Evolutionary conservation across 2,888 invertebrate genomes (phyloP), one percentile per base, ranked within the genome.

Genomic region (Apodemia duryi): DNA sequence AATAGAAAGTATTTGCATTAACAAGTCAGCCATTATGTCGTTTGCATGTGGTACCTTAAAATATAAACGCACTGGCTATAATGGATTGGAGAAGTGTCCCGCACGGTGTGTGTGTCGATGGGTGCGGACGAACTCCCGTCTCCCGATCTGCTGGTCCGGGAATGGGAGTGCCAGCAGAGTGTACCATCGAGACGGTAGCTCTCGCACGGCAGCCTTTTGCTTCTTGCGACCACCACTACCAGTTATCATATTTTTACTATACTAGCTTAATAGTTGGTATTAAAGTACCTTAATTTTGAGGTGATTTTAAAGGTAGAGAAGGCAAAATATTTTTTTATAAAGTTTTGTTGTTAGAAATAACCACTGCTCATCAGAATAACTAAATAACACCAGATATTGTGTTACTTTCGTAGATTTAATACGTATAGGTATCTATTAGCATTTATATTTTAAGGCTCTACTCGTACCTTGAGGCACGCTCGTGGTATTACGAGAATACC

Each of bases 61-160:
- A 84, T 78, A 82, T 78, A 80, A 86, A 87, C 86, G 85, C 86
- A 86, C 73, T 75, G 82, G 88, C 93, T 94, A 95, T 88, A 94
- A 93, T 67, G 96, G 96, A 89, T 96, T 96, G 92, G 97, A 97
- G 94, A 97, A 97, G 92, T 96, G 96, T 81, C 97, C 97, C 77
- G 97, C 97, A 80, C 95, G 95, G 73, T 94, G 94, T 71, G 92
- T 88, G 80, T 93, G 94, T 69, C 95, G 94, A 84, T 94, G 95
- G 79, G 94, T 94, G 78, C 96, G 94, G 74, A 94, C 95, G 79
- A 96, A 95, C 91, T 97, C 97, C 71, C 97, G 94, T 80, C 97
- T 93, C 76, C 97, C 97, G 79, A 97, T 95, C 86, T 97, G 97
- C 93, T 97, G 97, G 93, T 98, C 97, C 80, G 97, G 97, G 92